Evolutionary conservation across 2,797 vertebrate genomes (phyloP), one percentile per base, ranked within the genome.

Genomic region (Hapalemur alaotrensis): DNA sequence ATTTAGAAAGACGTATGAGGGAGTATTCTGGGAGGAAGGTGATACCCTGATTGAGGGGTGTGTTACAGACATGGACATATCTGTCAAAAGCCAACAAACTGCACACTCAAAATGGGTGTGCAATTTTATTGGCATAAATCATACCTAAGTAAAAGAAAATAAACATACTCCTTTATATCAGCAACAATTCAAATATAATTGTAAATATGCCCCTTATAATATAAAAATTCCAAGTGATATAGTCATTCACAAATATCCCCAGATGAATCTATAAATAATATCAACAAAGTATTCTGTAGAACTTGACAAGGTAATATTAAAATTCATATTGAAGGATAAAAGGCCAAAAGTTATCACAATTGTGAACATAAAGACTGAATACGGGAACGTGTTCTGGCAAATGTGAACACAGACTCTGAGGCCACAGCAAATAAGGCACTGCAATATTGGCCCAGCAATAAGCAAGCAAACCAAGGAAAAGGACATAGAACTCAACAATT

Each of bases 221-320:
- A 95, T 52, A 92, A 97, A 70, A 95, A 38, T 32, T 48, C 17
- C 20, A 81, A 90, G 57, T 75, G 32, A 23, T 28, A 54, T 22
- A 79, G 10, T 41, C 57, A 91, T 13, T 73, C 6, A 72, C 23
- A 83, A 57, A 75, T 82, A 38, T 93, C 23, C 61, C 57, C 54
- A 93, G 70, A 76, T 91, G 79, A 83, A 83, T 46, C 35, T 93
- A 93, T 41, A 75, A 95, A 88, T 50, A 83, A 32, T 38, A 79
- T 38, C 59, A 90, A 63, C 22, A 73, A 65, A 38, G 6, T 67
- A 73, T 79, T 79, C 84, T 88, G 50, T 61, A 52, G 41, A 90
- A 83, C 43, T 84, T 88, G 72, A 84, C n/a, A 91, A 73, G 32
- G 41, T 83, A 88, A 88, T 78, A 93, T 70, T 95, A 89, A 96